Conservation (phyloP, 2,797 vertebrate genomes). For the Cossypha niveicapilla region DNA sequence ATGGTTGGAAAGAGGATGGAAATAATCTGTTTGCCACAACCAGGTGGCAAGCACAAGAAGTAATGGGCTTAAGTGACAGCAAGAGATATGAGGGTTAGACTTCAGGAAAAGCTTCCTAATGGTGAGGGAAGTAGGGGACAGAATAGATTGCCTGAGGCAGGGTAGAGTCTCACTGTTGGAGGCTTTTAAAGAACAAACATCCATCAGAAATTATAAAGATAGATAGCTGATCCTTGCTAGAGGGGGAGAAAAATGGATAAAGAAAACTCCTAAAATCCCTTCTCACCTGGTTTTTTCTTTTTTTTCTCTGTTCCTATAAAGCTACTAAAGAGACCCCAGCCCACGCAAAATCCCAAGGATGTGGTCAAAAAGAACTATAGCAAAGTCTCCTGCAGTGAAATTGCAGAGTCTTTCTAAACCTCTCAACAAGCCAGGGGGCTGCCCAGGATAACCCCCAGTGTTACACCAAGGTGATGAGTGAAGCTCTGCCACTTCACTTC, state of each 20-base stretch:
- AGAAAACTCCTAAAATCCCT: background rate
- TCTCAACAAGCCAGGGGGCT: background rate
- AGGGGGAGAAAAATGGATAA: background rate
- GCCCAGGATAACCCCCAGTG: background rate
- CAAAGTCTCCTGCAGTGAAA: background rate
- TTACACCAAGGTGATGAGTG: background rate
- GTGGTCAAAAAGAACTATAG: background rate
- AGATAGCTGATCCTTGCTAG: background rate
- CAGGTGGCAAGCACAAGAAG: background rate
- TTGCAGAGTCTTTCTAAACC: background rate
- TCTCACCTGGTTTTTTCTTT: background rate
- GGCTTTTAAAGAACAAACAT: slow-evolving; percentile 19
- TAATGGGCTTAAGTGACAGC: background rate
- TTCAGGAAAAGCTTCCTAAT: background rate
- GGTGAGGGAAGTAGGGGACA: background rate
- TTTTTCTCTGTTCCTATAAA: background rate
- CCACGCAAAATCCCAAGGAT: background rate
- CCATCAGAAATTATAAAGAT: background rate
- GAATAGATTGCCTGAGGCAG: background rate
- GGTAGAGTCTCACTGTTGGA: background rate
- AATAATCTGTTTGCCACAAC: background rate
- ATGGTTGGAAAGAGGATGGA: background rate
- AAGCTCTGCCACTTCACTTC: background rate
- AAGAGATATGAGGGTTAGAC: background rate
- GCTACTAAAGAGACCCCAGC: background rate